Conservation (phyloP, 2,797 vertebrate species). For the Gadopsis bispinosus region DNA sequence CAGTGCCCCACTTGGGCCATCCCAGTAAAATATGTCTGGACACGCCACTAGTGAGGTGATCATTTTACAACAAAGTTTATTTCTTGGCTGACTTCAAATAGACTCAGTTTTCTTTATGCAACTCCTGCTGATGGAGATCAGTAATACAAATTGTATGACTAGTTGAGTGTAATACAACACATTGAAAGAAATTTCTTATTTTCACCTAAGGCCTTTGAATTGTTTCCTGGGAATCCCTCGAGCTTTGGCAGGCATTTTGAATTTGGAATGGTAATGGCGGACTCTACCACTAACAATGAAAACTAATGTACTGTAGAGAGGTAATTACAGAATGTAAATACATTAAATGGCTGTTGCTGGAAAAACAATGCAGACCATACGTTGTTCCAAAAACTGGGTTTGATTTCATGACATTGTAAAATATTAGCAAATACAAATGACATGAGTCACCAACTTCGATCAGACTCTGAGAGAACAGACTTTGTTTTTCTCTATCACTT, state of each 20-base stretch:
- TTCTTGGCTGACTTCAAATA: not conserved
- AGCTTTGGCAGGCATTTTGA: too few relatives aligned
- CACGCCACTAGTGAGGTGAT: not conserved
- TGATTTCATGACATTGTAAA: not conserved
- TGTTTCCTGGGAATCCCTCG: too few relatives aligned
- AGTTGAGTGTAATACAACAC: not conserved
- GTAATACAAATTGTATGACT: not conserved
- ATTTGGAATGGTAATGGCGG: too few relatives aligned
- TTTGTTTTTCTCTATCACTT: not conserved
- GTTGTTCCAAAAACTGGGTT: not conserved
- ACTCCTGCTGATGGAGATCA: not conserved
- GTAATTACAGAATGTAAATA: not conserved
- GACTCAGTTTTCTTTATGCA: not conserved
- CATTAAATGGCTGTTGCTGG: not conserved
- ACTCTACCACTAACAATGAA: not conserved
- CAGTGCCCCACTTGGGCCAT: too few relatives aligned
- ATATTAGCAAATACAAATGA: not conserved
- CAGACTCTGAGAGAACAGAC: not conserved
- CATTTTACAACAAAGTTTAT: slow-evolving; percentile 3
- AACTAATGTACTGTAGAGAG: not conserved
- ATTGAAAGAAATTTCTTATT: not conserved
- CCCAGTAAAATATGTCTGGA: too few relatives aligned
- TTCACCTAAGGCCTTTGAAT: not conserved
- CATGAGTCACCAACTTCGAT: not conserved
- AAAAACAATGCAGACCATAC: not conserved